Evolutionary conservation across 2,888 invertebrate genomes (phyloP), one percentile per base, ranked within the genome.

Genomic region (Sarcophaga rosellei): DNA sequence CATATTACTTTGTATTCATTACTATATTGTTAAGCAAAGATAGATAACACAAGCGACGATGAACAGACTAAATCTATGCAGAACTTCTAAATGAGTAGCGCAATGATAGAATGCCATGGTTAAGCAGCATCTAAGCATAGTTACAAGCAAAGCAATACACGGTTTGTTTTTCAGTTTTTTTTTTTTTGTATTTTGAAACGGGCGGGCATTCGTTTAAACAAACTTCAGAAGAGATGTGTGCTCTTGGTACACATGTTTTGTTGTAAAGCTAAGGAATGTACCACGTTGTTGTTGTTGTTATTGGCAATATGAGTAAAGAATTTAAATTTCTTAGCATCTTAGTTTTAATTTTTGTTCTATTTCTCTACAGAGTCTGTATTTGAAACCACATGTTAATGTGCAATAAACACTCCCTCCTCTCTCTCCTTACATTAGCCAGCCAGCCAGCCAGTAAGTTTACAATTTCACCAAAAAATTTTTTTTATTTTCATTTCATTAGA

Each of bases 111-210:
- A 68, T 35, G 3, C 35, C 35, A 35, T 35, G 8, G 8, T 8
- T 35, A 35, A 45, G 15, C 80, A 74, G 74, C 69, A 75, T 69
- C 45, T 15, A 12, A 53, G 53, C 53, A 47, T 47, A 15, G 11
- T 15, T 11, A 11, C 63, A 75, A 69, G 44, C 81, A 63, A 63
- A 63, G 81, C 69, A 81, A 44, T 44, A 53, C 76, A 63, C 76
- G 75, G 75, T 81, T 81, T 44, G 17, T 70, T 63, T 72, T 23
- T 6, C n/a, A 11, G 11, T 20, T 20, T 45, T 61, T 61, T 35
- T 72, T 21, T 35, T 0, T 44, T 65, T 53, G 15, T 15, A 47
- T 47, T 6, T 15, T 47, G 11, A 47, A 47, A 47, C 11, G 47
- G 35, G 35, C 8, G 6, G 5, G 35, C 35, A 35, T 35, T 35